Conservation (phyloP, 2,113 vertebrate species). For the Pomatorhinus ruficollis region DNA sequence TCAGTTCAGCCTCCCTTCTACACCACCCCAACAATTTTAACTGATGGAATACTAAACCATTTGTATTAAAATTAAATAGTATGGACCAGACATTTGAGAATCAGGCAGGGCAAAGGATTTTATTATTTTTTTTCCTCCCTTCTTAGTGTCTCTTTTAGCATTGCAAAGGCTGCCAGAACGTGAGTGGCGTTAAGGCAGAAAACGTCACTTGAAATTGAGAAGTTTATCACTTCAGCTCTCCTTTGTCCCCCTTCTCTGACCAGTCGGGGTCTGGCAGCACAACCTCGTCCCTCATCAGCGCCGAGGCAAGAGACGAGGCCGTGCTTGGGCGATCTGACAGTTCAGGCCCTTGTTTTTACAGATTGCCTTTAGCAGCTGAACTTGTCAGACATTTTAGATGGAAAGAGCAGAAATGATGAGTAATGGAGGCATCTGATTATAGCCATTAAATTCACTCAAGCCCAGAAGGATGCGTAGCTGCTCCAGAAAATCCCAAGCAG, state of each 20-base stretch:
- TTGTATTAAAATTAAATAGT: conserved; percentile 66
- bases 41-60: conserved; percentile 38
- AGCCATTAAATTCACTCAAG: conserved; percentile 31
- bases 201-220: conserved; percentile 1
- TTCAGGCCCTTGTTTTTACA: not conserved
- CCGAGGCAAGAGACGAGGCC: not conserved
- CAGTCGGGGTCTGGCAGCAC: not conserved
- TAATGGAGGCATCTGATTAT: conserved; percentile 40
- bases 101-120: not conserved
- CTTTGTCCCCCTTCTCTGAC: not conserved
- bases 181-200: not conserved
- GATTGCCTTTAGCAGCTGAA: conserved; percentile 25
- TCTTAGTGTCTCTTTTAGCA: conserved; percentile 16
- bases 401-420: conserved; percentile 48
- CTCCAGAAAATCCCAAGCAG: conserved; percentile 15
- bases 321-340: not conserved
- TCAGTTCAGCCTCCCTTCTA: conserved; percentile 43
- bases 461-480: not conserved
- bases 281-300: conserved; percentile 6
- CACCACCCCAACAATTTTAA: conserved; percentile 23
- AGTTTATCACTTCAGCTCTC: not conserved
- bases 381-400: conserved; percentile 51
- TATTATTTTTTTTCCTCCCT: not conserved
- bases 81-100: conserved; percentile 39
- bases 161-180: not conserved